Conservation (phyloP, 2,797 vertebrate species). For the Echeneis naucrates region DNA sequence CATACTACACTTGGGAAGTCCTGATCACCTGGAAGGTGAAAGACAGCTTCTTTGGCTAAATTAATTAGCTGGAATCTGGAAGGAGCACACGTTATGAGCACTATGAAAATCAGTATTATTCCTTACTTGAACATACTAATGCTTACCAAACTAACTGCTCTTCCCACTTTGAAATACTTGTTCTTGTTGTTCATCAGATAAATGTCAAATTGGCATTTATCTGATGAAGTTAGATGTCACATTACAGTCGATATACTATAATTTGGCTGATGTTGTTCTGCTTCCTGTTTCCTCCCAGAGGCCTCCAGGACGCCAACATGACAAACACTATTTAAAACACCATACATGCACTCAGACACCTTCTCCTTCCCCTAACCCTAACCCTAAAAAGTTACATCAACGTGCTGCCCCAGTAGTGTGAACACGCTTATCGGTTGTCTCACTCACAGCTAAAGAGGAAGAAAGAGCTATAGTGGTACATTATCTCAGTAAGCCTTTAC, state of each 20-base stretch:
- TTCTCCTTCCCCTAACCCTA: too few species aligned
- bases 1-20: too few species aligned
- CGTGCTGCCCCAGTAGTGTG: not conserved
- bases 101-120: too few species aligned
- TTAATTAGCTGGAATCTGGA: too few species aligned
- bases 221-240: too few species aligned
- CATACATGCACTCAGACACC: not conserved
- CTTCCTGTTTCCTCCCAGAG: not conserved
- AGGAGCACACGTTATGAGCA: too few species aligned
- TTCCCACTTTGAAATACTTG: not conserved
- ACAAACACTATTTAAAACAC: not conserved
- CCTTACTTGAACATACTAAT: not conserved
- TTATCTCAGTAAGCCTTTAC: constrained; percentile 53
- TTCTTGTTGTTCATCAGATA: too few species aligned
- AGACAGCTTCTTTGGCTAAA: too few species aligned
- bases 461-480: constrained; percentile 7
- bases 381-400: not conserved
- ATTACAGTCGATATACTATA: too few species aligned
- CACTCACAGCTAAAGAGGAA: constrained; percentile 29
- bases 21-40: too few species aligned
- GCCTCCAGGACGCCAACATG: not conserved
- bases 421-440: constrained; percentile 11
- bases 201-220: too few species aligned
- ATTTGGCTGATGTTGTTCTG: not conserved
- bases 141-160: not conserved